Conservation (phyloP, 2,888 invertebrate genomes). For the Omphaloscelis lunosa region DNA sequence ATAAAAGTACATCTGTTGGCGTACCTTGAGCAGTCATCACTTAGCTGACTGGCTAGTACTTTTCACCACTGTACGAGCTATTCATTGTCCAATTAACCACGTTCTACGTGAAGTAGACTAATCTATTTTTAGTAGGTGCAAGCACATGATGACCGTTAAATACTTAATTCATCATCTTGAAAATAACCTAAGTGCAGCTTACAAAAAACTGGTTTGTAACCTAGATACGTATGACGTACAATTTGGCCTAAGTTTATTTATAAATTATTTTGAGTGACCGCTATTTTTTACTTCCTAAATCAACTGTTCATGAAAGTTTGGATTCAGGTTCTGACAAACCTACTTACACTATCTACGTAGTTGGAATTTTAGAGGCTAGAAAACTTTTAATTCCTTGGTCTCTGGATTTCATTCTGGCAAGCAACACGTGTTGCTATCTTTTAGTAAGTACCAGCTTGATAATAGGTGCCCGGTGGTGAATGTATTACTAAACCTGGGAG, state of each 20-base stretch:
- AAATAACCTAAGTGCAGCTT: not conserved
- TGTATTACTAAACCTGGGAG: not conserved
- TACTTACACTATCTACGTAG: not conserved
- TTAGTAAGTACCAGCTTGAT: too few species aligned
- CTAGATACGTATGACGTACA: slow-evolving; percentile 25
- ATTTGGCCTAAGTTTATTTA: slow-evolving; percentile 8
- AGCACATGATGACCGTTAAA: slow-evolving; percentile 6
- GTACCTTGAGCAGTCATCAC: too few species aligned
- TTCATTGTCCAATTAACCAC: not conserved
- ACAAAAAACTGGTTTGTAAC: slow-evolving; percentile 30
- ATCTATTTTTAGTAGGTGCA: not conserved
- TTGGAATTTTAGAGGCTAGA: not conserved
- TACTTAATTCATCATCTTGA: not conserved
- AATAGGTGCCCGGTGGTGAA: not conserved
- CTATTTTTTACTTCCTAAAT: slow-evolving; percentile 16
- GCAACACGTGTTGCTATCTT: too few species aligned
- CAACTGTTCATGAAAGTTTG: slow-evolving; percentile 31
- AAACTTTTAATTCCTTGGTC: not conserved
- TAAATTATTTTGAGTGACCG: slow-evolving; percentile 2
- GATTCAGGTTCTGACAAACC: not conserved
- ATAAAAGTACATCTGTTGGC: too few species aligned
- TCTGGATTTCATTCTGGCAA: not conserved
- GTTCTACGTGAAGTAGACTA: slow-evolving; percentile 23
- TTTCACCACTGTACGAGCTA: not conserved
- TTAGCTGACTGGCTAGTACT: not conserved